Evolutionary conservation across 2,797 vertebrate species (phyloP).

Genomic region (Rhinichthys osculus): DNA sequence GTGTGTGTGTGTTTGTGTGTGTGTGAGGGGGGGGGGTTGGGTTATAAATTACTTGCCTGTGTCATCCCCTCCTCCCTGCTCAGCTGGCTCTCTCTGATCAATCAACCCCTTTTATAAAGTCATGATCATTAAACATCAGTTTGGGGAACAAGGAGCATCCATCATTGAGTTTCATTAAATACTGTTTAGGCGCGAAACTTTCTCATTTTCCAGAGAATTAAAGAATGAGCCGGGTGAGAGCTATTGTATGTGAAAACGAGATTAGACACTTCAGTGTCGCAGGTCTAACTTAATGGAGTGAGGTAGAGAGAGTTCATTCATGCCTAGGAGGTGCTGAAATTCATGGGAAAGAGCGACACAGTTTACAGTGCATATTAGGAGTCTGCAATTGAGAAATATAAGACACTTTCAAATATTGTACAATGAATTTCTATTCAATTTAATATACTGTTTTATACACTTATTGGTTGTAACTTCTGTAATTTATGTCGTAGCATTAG

Average conservation of each 20-base stretch:
- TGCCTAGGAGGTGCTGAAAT: slow-evolving; percentile 11
- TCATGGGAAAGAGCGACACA: background rate
- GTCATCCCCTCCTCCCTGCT: slow-evolving; percentile 76
- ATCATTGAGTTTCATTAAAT: slow-evolving; percentile 79
- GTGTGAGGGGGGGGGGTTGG: slow-evolving; percentile 65
- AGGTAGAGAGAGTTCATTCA: slow-evolving; percentile 18
- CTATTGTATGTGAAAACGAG: slow-evolving; percentile 58
- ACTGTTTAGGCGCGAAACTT: slow-evolving; percentile 67
- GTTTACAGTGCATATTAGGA: slow-evolving; percentile 48
- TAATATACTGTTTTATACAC: slow-evolving; percentile 99
- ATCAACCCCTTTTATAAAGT: slow-evolving; percentile 88
- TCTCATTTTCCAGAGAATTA: slow-evolving; percentile 69
- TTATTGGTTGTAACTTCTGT: slow-evolving; percentile 95
- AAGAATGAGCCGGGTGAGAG: slow-evolving; percentile 65
- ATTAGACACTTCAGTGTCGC: slow-evolving; percentile 56
- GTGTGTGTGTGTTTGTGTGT: background rate
- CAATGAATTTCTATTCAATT: slow-evolving; percentile 95
- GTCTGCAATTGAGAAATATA: slow-evolving; percentile 62
- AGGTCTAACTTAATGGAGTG: slow-evolving; percentile 53
- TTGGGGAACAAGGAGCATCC: slow-evolving; percentile 76
- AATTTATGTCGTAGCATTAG: slow-evolving; percentile 91
- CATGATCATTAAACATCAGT: slow-evolving; percentile 86
- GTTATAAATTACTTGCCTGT: slow-evolving; percentile 88
- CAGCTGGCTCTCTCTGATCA: slow-evolving; percentile 82
- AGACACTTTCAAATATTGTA: slow-evolving; percentile 81